phyloP scores from a whole-genome alignment of 2,888 invertebrate genomes.

The Choristoneura rosaceana region DNA sequence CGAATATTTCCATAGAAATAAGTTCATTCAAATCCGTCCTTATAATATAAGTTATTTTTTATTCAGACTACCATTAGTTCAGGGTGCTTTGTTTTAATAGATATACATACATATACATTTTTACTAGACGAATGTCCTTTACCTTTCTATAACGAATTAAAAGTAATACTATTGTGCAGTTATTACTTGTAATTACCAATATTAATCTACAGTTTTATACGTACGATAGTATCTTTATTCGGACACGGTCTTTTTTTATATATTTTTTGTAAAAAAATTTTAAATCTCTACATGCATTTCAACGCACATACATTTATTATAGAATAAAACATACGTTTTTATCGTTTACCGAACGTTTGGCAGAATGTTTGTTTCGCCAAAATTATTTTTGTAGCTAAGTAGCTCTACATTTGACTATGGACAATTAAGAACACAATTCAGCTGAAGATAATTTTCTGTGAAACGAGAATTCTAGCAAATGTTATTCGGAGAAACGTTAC shows the following conservation, averaged over 20 bases:
- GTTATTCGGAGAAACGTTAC: background rate
- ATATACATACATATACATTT: background rate
- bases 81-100: constrained; percentile 22
- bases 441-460: background rate
- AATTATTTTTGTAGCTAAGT: background rate
- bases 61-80: constrained; percentile 7
- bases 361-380: background rate
- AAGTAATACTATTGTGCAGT: background rate
- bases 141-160: background rate
- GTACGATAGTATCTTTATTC: background rate
- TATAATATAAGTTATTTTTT: constrained; percentile 19
- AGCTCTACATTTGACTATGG: background rate
- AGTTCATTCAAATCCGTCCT: constrained; percentile 35
- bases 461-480: background rate
- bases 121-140: background rate
- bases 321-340: background rate
- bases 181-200: background rate
- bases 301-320: constrained; percentile 25
- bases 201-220: background rate
- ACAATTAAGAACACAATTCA: background rate
- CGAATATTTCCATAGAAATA: constrained; percentile 6
- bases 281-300: constrained; percentile 14
- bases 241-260: background rate
- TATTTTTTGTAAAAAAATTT: constrained; percentile 17
- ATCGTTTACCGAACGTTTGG: background rate